phyloP scores from a whole-genome alignment of 2,888 invertebrate species.

The Epirrhoe tristata region DNA sequence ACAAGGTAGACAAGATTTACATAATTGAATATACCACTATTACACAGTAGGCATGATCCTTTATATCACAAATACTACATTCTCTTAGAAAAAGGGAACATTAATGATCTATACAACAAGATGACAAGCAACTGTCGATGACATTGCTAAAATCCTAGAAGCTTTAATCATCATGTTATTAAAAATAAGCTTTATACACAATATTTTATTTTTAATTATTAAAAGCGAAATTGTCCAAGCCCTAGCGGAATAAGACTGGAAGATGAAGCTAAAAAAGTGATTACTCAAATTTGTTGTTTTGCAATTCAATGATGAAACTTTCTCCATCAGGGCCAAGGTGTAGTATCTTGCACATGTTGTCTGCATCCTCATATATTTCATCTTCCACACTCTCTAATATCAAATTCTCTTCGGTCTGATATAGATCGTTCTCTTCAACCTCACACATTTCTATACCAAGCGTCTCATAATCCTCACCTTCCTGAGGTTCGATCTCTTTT shows the following conservation, averaged over 20 bases:
- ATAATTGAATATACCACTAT: background rate
- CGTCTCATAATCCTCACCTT: background rate
- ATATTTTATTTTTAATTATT: background rate
- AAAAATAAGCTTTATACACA: background rate
- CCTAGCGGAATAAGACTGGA: background rate
- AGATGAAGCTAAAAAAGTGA: background rate
- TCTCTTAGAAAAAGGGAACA: background rate
- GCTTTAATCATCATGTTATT: background rate
- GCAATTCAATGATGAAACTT: slow-evolving; percentile 22
- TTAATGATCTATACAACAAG: background rate
- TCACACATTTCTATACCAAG: background rate
- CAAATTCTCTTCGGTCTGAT: slow-evolving; percentile 18
- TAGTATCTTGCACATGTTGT: slow-evolving; percentile 28
- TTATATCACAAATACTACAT: background rate
- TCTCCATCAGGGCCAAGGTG: slow-evolving; percentile 20
- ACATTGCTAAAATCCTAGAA: background rate
- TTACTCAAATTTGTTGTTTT: background rate
- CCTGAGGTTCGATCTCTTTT: background rate
- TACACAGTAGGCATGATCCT: background rate
- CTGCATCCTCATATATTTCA: slow-evolving; percentile 14
- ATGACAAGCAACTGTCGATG: background rate
- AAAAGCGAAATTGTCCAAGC: background rate
- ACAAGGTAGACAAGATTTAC: background rate
- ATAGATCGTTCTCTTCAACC: slow-evolving; percentile 4
- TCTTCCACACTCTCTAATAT: slow-evolving; percentile 24